A percentile compares a stretch with the other conserved stretches of the same genome.
Conservation (phyloP, 2,888 invertebrate species). For the Agrochola litura region DNA sequence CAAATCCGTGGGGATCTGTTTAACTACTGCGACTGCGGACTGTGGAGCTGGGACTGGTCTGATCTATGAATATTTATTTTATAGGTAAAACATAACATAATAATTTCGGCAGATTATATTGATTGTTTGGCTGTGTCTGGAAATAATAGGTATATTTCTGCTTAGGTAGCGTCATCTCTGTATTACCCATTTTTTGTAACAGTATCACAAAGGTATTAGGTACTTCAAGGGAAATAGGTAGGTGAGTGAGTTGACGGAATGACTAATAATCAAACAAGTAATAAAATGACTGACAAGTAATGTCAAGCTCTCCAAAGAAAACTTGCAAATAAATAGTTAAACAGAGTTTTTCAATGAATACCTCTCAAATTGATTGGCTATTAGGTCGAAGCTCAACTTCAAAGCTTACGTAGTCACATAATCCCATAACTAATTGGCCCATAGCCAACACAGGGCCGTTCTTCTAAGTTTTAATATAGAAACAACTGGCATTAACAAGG, state of each 20-base stretch:
- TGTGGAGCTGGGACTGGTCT: background rate
- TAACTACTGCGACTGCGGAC: conserved; percentile 44
- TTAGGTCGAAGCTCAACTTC: conserved; percentile 28
- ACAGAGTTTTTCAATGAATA: no score
- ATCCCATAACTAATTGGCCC: conserved; percentile 77
- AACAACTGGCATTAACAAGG: conserved; percentile 79
- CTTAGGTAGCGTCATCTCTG: no score
- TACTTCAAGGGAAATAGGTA: no score
- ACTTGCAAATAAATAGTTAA: no score
- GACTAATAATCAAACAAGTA: no score
- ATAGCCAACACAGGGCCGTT: conserved; percentile 76
- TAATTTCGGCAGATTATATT: background rate
- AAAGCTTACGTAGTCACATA: conserved; percentile 20
- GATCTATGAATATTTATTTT: background rate
- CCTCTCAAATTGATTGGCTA: background rate
- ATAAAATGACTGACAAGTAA: no score
- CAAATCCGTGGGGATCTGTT: conserved; percentile 27
- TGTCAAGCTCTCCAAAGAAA: no score
- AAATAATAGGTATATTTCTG: no score
- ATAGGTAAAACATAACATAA: no score
- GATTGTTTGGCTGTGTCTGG: background rate
- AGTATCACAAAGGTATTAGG: no score
- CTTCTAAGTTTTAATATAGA: conserved; percentile 82
- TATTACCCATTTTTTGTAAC: no score
- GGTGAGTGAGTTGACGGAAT: no score